A percentile compares a stretch with the other conserved stretches of the same genome.
phyloP scores from a whole-genome alignment of 1,140 invertebrate species.

The Diabrotica virgifera region DNA sequence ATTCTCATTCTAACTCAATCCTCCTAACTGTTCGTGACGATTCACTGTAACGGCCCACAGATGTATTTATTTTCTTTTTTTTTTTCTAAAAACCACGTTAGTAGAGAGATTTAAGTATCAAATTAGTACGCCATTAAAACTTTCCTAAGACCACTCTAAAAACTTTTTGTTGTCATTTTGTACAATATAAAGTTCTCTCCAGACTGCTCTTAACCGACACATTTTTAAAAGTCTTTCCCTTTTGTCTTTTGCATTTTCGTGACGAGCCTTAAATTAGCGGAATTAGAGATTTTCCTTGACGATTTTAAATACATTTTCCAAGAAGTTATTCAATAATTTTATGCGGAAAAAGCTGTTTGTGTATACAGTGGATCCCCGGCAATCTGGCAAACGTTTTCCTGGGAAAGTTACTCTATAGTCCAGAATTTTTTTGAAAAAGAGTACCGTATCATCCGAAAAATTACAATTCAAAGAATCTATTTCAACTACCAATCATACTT shows the following conservation, averaged over 20 bases:
- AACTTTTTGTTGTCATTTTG: not conserved
- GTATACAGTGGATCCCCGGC: slow-evolving; percentile 20
- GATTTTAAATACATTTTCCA: slow-evolving; percentile 1
- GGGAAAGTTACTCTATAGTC: slow-evolving; percentile 16
- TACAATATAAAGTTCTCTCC: not conserved
- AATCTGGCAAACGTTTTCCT: slow-evolving; percentile 26
- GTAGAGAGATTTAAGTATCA: too few relatives aligned
- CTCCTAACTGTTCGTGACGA: too few relatives aligned
- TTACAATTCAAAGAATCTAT: not conserved
- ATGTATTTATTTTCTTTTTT: too few relatives aligned
- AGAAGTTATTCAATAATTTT: not conserved
- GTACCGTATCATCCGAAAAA: slow-evolving; percentile 21
- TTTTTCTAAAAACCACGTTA: too few relatives aligned
- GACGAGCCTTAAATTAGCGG: not conserved
- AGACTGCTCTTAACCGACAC: not conserved
- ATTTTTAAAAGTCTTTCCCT: not conserved
- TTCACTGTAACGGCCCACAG: too few relatives aligned
- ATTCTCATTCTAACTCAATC: too few relatives aligned
- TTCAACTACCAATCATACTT: not conserved
- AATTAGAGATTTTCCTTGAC: not conserved
- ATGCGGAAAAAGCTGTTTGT: not conserved
- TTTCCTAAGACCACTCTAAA: not conserved
- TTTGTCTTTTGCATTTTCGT: not conserved
- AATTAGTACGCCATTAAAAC: too few relatives aligned
- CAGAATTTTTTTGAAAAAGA: slow-evolving; percentile 12